Percentiles rank a stretch among this genome's conserved stretches.
Conservation (phyloP, 92 coral and sea anemone genomes). For the Epizoanthus ramosus region DNA sequence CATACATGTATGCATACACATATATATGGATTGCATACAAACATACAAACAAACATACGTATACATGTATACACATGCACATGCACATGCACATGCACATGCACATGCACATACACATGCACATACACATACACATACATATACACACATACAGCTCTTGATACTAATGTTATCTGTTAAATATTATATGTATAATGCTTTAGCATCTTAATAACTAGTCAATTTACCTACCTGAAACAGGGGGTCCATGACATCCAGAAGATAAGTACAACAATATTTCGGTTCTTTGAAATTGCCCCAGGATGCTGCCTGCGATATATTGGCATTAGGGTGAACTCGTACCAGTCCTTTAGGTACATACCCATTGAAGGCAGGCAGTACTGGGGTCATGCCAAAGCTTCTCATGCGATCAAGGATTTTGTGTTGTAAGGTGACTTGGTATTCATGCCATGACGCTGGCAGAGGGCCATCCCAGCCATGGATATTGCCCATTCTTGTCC, state of each 20-base stretch:
- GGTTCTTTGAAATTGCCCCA: slow-evolving; percentile 57
- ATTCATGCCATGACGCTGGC: slow-evolving; percentile 49
- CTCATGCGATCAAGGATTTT: slow-evolving; percentile 57
- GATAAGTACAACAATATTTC: slow-evolving; percentile 71
- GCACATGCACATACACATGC: too few relatives aligned
- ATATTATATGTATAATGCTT: slow-evolving; percentile 14
- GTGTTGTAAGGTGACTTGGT: slow-evolving; percentile 53
- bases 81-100: too few relatives aligned
- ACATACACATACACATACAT: neutral
- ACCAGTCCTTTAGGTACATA: slow-evolving; percentile 53
- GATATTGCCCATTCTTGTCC: slow-evolving; percentile 67
- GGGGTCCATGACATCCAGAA: slow-evolving; percentile 87
- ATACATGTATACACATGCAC: too few relatives aligned
- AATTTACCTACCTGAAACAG: slow-evolving; percentile 63
- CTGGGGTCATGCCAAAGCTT: slow-evolving; percentile 59
- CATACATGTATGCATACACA: neutral
- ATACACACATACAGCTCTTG: too few relatives aligned
- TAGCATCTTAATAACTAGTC: neutral
- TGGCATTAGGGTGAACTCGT: slow-evolving; percentile 52
- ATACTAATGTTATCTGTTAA: too few relatives aligned
- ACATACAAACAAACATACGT: too few relatives aligned
- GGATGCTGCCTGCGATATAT: slow-evolving; percentile 30
- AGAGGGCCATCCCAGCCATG: slow-evolving; percentile 67
- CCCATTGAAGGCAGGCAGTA: slow-evolving; percentile 63
- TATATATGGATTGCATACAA: too few relatives aligned